phyloP scores from a whole-genome alignment of 1,140 invertebrate genomes.

The Amyelois transitella region DNA sequence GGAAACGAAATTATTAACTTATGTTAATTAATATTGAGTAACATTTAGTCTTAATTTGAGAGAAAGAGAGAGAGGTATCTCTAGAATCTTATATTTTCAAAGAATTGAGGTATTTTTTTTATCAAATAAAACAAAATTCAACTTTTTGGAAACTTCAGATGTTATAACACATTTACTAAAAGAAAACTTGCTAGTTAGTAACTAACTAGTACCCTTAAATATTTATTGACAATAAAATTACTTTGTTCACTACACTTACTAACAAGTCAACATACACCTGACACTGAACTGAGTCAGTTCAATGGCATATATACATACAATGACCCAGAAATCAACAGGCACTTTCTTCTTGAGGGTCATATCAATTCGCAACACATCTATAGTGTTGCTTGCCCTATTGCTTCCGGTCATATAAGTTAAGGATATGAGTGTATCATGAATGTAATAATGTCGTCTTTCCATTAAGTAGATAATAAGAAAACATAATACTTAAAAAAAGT shows the following conservation, averaged over 20 bases:
- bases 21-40: not conserved
- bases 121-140: too few relatives aligned
- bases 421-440: not conserved
- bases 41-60: too few relatives aligned
- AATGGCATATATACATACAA: constrained; percentile 61
- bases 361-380: constrained; percentile 54
- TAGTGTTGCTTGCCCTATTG: constrained; percentile 34
- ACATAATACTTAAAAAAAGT: too few relatives aligned
- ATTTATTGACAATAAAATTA: not conserved
- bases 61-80: too few relatives aligned
- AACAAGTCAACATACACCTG: constrained; percentile 35
- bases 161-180: too few relatives aligned
- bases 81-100: too few relatives aligned
- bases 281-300: constrained; percentile 47
- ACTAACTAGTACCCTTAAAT: too few relatives aligned
- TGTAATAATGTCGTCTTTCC: not conserved
- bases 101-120: too few relatives aligned
- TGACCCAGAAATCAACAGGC: constrained; percentile 59
- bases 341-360: constrained; percentile 63
- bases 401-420: constrained; percentile 20
- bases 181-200: too few relatives aligned
- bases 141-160: too few relatives aligned
- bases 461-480: too few relatives aligned
- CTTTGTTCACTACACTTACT: not conserved
- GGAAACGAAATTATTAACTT: not conserved